Percentiles rank a stretch among this genome's conserved stretches.
These are phyloP conservation scores for Mastigias papua DNA, from an alignment of 30 jellyfish, hydroid and myxozoan genomes.

Conservation along the genomic window DNA sequence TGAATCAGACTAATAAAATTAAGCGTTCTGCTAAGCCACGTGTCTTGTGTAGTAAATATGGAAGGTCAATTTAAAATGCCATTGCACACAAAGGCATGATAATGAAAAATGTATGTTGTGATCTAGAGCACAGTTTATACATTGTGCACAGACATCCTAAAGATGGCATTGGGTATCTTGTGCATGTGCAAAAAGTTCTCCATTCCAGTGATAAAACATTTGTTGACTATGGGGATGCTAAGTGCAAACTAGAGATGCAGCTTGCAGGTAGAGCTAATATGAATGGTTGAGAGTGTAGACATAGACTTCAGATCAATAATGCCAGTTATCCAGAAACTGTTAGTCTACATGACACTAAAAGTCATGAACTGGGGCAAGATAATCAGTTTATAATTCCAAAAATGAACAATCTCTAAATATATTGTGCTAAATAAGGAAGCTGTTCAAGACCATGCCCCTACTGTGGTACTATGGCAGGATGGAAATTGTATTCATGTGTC, in stretches of 20 bases:
- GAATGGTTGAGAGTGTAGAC: slow-evolving; percentile 52
- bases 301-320: slow-evolving; percentile 26
- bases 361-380: neutral
- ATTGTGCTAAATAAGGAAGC: neutral
- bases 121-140: slow-evolving; percentile 1
- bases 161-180: slow-evolving; percentile 45
- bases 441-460: neutral
- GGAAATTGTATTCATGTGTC: slow-evolving; percentile 21
- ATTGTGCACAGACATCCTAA: slow-evolving; percentile 24
- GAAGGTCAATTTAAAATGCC: neutral
- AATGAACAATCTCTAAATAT: neutral
- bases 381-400: neutral
- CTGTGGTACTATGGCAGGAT: slow-evolving; percentile 31
- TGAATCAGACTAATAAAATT: neutral
- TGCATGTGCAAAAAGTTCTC: slow-evolving; percentile 38
- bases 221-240: slow-evolving; percentile 23
- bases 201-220: neutral
- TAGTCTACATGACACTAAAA: neutral
- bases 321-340: slow-evolving; percentile 29
- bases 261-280: slow-evolving; percentile 37
- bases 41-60: slow-evolving; percentile 7
- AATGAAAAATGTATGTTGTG: slow-evolving; percentile 42
- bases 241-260: slow-evolving; percentile 17
- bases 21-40: neutral
- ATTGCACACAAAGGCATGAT: slow-evolving; percentile 1